Base-by-base conservation (phyloP, 2,797 vertebrate genomes). In the Tapera naevia region DNA sequence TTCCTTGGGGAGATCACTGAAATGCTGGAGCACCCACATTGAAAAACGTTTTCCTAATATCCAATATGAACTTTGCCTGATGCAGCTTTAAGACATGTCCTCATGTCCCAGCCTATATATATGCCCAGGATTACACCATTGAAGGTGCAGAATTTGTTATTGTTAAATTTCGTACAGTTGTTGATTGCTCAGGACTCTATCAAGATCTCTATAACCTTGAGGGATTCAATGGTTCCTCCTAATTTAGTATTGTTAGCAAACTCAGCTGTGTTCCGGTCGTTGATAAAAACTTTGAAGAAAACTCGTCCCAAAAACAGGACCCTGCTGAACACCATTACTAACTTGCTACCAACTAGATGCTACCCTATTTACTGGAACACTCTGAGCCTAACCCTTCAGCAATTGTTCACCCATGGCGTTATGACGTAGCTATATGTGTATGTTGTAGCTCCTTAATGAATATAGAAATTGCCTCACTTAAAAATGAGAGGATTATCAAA, bases 41-140 rank as follows among this genome's bases (percentile, higher is more conserved):
- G 37, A 53, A 78, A 13, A 43, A 13, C 14, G 53, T 64, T 33
- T 78, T 19, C 19, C 5, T 33, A 43, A 28, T 53, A 79, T 12
- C 39, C 39, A 19, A 9, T 45, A 45, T 35, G 39, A 54, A 65
- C 39, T 54, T 64, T 37, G 14, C 25, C 13, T 9, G 27, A 32
- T 25, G 61, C 27, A 24, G n/a, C 16, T 65, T 54, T 79, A 45
- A 54, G 48, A 19, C 32, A 23, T 78, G 64, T 18, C 11, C 5
- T 53, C 50, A 24, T 30, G 25, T 30, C 25, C 10, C 5, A 4
- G 3, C n/a, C 64, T 37, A 0, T n/a, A 13, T 4, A 8, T 66
- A 14, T 19, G 14, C 33, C 27, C 65, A 56, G 41, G 35, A 17
- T 84, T 22, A 32, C 24, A 17, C 21, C 14, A 4, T 46, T 64